phyloP scores from a whole-genome alignment of 2,888 invertebrate species.

The Zygaena filipendulae region DNA sequence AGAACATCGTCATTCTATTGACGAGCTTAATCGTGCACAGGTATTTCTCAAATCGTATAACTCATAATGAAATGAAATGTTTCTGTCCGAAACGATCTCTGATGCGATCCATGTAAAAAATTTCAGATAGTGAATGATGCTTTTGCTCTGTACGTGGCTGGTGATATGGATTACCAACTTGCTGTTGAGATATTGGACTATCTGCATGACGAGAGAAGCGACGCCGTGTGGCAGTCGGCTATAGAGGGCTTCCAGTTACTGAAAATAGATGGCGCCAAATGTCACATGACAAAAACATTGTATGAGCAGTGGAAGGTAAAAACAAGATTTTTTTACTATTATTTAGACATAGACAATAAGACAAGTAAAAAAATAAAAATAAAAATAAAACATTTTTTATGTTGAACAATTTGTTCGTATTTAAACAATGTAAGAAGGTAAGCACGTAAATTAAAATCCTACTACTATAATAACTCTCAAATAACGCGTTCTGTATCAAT shows the following conservation, averaged over 20 bases:
- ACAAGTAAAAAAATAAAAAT: too few relatives aligned
- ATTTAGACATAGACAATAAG: too few relatives aligned
- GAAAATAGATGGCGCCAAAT: slow-evolving; percentile 29
- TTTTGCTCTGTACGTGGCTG: slow-evolving; percentile 47
- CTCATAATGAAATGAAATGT: too few relatives aligned
- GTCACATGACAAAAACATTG: slow-evolving; percentile 33
- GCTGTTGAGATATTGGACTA: slow-evolving; percentile 39
- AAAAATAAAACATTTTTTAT: too few relatives aligned
- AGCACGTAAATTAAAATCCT: too few relatives aligned
- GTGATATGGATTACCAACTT: slow-evolving; percentile 30
- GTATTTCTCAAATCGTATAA: too few relatives aligned
- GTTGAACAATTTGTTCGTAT: too few relatives aligned
- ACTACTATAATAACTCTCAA: too few relatives aligned
- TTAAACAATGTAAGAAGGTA: too few relatives aligned
- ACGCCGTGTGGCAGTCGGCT: slow-evolving; percentile 44
- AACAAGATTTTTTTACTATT: too few relatives aligned
- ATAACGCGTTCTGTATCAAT: too few relatives aligned
- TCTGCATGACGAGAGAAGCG: slow-evolving; percentile 37
- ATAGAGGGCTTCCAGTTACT: slow-evolving; percentile 38
- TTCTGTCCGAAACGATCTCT: background rate
- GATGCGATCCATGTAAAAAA: too few relatives aligned
- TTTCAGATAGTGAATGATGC: slow-evolving; percentile 57
- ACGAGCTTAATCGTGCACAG: slow-evolving; percentile 61
- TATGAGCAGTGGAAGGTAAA: slow-evolving; percentile 52
- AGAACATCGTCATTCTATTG: slow-evolving; percentile 32